Conservation (phyloP, 1,140 invertebrate species). For the Maconellicoccus hirsutus region DNA sequence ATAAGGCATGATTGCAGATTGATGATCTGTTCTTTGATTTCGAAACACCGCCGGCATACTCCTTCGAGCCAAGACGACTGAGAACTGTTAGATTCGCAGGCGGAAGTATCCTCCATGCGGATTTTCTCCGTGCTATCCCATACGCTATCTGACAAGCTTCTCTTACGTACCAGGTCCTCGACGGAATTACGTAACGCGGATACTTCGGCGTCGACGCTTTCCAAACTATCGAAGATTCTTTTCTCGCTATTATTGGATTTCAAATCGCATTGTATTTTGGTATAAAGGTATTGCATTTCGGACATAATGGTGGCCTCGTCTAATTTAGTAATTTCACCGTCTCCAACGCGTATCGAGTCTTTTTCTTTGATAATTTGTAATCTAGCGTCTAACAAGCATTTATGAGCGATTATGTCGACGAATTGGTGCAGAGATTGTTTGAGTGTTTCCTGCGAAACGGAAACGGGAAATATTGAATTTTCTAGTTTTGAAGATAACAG, state of each 20-base stretch:
- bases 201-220: conserved; percentile 28
- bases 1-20: conserved; percentile 28
- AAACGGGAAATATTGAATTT: not conserved
- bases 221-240: conserved; percentile 28
- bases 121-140: conserved; percentile 10
- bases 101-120: not conserved
- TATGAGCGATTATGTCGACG: conserved; percentile 60
- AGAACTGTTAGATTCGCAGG: conserved; percentile 1
- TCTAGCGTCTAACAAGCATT: conserved; percentile 59
- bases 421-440: conserved; percentile 44
- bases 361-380: conserved; percentile 43
- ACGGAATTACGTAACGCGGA: conserved; percentile 25
- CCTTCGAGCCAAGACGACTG: conserved; percentile 28
- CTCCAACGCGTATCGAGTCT: conserved; percentile 27
- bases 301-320: conserved; percentile 37
- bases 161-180: conserved; percentile 26
- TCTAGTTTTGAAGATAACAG: conserved; percentile 31
- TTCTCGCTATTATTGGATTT: conserved; percentile 27
- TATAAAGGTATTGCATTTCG: conserved; percentile 48
- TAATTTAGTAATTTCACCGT: conserved; percentile 25
- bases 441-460: not conserved
- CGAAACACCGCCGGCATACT: conserved; percentile 28
- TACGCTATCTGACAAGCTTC: conserved; percentile 13
- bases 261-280: conserved; percentile 43
- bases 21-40: conserved; percentile 29